Base-by-base conservation (phyloP, 2,113 vertebrate species). In the Mastomys natalensis region DNA sequence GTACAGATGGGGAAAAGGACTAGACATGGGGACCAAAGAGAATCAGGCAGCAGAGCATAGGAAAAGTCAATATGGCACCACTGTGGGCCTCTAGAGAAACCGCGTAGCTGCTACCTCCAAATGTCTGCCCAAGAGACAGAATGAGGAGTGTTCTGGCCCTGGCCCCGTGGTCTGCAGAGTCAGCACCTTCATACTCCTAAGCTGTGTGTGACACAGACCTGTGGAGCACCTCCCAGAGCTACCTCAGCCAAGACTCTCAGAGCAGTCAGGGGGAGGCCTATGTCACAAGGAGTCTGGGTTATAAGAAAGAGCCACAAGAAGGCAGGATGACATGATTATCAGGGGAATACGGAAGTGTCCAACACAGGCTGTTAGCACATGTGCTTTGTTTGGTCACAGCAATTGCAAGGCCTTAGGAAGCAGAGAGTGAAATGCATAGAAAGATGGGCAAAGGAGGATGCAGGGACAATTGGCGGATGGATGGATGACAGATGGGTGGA, bases 241-340 rank as follows among this genome's bases (percentile, higher is more conserved):
- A n/a, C 19, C 37, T 7, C 29, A 34, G 72, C 82, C 19, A 31
- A 74, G 76, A 58, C 60, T n/a, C 81, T n/a, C 81, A 53, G 55
- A 76, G 17, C 26, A 21, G 62, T 48, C 0, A 0, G 4, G 40
- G 62, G 55, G 9, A 58, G 43, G 55, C 48, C 26, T 15, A 26
- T 29, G 77, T 60, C 64, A 3, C 15, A 9, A 51, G 37, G 60
- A 31, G 74, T 22, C 81, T 64, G 37, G 29, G 29, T 87, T 74
- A 77, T 1, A 13, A 74, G 60, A 37, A 73, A 43, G 66, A 34
- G 37, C 62, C 34, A 5, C 26, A 3, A 12, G 1, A 19, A 13
- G 55, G 60, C 5, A 10, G 58, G 15, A 0, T 40, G 70, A 64
- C 31, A 45, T 5, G 3, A 6, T 0, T 0, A 3, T 31, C n/a